Percentiles rank a stretch among this genome's conserved stretches.
phyloP scores from a whole-genome alignment of 92 coral and sea anemone genomes.

The Epizoanthus stellaris region DNA sequence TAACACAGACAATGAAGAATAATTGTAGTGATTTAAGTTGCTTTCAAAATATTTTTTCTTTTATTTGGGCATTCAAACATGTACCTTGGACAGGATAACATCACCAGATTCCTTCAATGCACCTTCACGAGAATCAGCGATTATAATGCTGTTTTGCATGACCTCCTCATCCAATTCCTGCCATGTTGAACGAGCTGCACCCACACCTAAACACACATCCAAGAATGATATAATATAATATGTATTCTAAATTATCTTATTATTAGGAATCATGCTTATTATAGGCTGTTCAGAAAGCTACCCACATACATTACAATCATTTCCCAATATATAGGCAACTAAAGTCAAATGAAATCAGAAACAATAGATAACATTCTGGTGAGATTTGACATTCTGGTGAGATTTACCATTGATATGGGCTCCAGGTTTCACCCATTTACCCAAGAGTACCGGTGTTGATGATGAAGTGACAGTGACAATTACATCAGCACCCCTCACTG shows the following conservation, averaged over 20 bases:
- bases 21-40: too few species aligned
- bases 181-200: constrained; percentile 83
- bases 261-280: too few species aligned
- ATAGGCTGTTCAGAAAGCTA: too few species aligned
- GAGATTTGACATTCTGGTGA: constrained; percentile 10
- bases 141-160: constrained; percentile 81
- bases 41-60: neutral
- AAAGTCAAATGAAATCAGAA: too few species aligned
- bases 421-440: constrained; percentile 96
- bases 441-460: constrained; percentile 73
- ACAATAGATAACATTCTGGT: neutral
- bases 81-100: constrained; percentile 88
- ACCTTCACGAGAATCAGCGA: constrained; percentile 86
- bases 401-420: constrained; percentile 85
- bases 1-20: too few species aligned
- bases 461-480: constrained; percentile 89
- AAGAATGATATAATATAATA: neutral
- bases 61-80: neutral
- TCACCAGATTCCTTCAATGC: constrained; percentile 90
- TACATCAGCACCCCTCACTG: constrained; percentile 91
- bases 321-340: too few species aligned
- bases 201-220: constrained; percentile 67
- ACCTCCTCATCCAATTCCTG: constrained; percentile 88
- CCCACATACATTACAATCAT: too few species aligned
- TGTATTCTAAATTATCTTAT: too few species aligned